These are phyloP conservation scores for Onthophagus taurus DNA, from an alignment of 1,140 invertebrate species.

Conservation along the genomic window DNA sequence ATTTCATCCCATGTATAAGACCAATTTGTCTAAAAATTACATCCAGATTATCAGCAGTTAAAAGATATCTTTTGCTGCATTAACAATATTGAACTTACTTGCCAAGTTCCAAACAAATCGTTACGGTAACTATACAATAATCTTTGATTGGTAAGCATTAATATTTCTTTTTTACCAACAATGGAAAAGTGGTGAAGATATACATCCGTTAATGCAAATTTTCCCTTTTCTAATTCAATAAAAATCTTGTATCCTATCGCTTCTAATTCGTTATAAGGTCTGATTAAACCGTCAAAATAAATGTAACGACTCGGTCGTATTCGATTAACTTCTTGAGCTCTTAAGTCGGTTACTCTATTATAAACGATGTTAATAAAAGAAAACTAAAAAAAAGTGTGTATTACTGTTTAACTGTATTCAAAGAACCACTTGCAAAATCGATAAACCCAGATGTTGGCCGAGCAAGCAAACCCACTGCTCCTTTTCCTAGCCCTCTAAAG, in stretches of 20 bases:
- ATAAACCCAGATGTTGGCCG: conserved; percentile 92
- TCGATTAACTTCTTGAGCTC: conserved; percentile 65
- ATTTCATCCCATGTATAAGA: conserved; percentile 53
- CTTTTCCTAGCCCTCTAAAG: conserved; percentile 94
- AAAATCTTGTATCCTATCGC: conserved; percentile 82
- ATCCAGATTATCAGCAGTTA: no score
- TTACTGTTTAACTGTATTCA: conserved; percentile 83
- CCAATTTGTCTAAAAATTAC: conserved; percentile 47
- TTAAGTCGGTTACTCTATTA: conserved; percentile 68
- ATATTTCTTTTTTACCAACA: conserved; percentile 57
- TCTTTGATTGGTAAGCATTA: conserved; percentile 84
- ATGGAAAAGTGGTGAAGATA: conserved; percentile 74
- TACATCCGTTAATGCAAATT: conserved; percentile 75
- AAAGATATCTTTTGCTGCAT: no score
- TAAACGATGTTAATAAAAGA: neutral
- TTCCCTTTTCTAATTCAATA: conserved; percentile 60
- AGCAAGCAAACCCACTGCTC: conserved; percentile 88
- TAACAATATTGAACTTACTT: conserved; percentile 35
- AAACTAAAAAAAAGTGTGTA: conserved; percentile 7
- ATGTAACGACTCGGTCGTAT: conserved; percentile 78
- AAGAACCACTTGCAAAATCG: conserved; percentile 93
- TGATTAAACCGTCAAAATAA: conserved; percentile 70
- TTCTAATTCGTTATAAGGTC: conserved; percentile 73
- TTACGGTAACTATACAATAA: conserved; percentile 67
- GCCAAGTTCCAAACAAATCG: conserved; percentile 78